A percentile compares a stretch with the other conserved stretches of the same genome.
phyloP scores from a whole-genome alignment of 2,888 invertebrate genomes.

The Chaetogeoica ovagalla region DNA sequence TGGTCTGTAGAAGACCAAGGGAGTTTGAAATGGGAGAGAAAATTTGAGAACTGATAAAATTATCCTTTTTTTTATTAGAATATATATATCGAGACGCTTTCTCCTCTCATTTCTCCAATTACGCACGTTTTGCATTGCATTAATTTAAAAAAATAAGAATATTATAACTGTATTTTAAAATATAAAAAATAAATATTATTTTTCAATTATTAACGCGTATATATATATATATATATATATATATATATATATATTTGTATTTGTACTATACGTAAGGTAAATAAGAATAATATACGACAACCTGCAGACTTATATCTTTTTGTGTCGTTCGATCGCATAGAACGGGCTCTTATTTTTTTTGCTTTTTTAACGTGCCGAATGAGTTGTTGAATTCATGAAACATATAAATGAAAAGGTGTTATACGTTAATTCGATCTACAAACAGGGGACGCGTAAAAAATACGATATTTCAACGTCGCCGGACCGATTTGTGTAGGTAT shows the following conservation, averaged over 20 bases:
- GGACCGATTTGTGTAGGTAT: neutral
- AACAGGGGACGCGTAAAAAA: neutral
- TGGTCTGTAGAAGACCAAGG: too few relatives aligned
- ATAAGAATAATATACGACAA: neutral
- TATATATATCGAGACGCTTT: too few relatives aligned
- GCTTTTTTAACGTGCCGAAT: conserved; percentile 3
- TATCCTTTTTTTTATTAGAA: too few relatives aligned
- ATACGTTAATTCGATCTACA: neutral
- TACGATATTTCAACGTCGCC: neutral
- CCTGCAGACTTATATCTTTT: too few relatives aligned
- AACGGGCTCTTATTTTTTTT: too few relatives aligned
- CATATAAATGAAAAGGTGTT: neutral
- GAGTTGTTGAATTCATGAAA: conserved; percentile 2
- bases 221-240: too few relatives aligned
- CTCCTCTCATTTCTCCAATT: too few relatives aligned
- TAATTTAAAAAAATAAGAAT: neutral
- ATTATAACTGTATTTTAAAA: neutral
- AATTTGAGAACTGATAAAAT: too few relatives aligned
- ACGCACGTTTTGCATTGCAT: neutral
- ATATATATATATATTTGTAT: too few relatives aligned
- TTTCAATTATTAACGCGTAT: neutral
- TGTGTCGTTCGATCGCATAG: too few relatives aligned
- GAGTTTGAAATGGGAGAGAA: too few relatives aligned
- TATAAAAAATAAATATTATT: conserved; percentile 37
- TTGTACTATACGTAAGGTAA: too few relatives aligned